phyloP scores from a whole-genome alignment of 1,140 invertebrate genomes.

The Cyphomyrmex costatus region DNA sequence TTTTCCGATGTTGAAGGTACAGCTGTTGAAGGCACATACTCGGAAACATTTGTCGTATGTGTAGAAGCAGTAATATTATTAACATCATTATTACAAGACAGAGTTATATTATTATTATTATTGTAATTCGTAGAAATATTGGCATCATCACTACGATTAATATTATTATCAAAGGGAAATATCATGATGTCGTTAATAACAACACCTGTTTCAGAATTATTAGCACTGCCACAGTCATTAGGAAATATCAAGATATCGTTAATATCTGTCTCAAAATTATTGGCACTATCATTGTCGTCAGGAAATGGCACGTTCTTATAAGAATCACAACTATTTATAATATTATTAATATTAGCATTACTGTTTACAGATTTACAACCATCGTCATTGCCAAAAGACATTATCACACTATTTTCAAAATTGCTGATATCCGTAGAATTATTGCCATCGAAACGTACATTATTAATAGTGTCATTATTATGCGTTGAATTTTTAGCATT shows the following conservation, averaged over 20 bases:
- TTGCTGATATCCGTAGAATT: background rate
- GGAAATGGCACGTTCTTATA: too few species aligned
- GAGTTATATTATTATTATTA: slow-evolving; percentile 13
- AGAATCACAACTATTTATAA: too few species aligned
- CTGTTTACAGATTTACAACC: background rate
- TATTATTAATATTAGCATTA: background rate
- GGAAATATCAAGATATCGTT: background rate
- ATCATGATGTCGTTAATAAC: slow-evolving; percentile 3
- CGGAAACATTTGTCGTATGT: background rate
- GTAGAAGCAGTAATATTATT: background rate
- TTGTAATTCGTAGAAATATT: background rate
- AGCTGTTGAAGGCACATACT: too few species aligned
- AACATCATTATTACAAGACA: background rate
- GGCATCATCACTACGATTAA: background rate
- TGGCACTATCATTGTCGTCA: background rate
- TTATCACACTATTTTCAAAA: background rate
- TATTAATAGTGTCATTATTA: background rate
- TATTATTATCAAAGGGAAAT: background rate
- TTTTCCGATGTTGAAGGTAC: slow-evolving; percentile 10
- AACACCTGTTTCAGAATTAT: background rate
- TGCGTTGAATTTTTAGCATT: too few species aligned
- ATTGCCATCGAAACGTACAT: background rate
- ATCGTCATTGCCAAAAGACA: background rate
- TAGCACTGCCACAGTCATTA: background rate
- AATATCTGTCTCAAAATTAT: too few species aligned